Evolutionary conservation across 2,113 vertebrate genomes (phyloP).

Genomic region (Macheiramphus alcinus): DNA sequence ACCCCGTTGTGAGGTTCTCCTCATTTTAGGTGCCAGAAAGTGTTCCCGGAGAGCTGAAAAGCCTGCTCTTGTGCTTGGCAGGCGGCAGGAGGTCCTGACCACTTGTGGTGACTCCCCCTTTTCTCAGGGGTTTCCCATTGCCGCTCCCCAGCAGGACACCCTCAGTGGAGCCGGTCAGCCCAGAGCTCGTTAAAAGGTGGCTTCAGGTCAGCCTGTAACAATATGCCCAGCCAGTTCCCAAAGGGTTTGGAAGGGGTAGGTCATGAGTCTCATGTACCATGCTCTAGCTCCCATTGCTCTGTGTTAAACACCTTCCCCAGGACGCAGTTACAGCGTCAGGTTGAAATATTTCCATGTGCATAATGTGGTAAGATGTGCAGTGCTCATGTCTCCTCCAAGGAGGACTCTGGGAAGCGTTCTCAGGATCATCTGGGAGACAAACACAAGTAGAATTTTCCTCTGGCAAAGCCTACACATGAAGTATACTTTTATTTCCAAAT

Average conservation of each 20-base stretch:
- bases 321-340: not conserved
- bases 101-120: accelerated
- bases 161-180: not conserved
- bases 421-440: not conserved
- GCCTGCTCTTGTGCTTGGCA: not conserved
- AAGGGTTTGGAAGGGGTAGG: not conserved
- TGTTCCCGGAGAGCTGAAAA: not conserved
- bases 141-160: not conserved
- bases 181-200: not conserved
- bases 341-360: not conserved
- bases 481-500: not conserved
- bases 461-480: not conserved
- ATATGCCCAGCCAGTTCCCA: not conserved
- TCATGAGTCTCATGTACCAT: accelerated
- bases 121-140: accelerated
- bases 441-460: not conserved
- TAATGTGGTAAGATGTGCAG: not conserved
- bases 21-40: not conserved
- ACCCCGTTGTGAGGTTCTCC: not conserved
- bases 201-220: too few species aligned
- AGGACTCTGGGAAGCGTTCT: too few species aligned
- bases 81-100: accelerated
- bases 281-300: not conserved
- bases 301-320: accelerated
- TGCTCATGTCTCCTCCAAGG: not conserved